Conservation (phyloP, 2,113 vertebrate genomes). For the Ifrita kowaldi region DNA sequence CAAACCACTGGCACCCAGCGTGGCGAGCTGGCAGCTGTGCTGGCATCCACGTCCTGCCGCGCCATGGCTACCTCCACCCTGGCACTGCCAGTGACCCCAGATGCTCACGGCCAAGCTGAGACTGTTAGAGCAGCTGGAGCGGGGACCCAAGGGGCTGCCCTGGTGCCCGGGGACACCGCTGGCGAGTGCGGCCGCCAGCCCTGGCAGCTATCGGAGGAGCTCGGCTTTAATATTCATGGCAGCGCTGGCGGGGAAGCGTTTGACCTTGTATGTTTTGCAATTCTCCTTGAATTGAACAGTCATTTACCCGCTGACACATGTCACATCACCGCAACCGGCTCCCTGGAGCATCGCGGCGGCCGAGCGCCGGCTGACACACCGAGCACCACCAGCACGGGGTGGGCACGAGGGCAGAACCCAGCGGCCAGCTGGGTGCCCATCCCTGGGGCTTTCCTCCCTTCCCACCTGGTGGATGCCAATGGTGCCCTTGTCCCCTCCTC, state of each 20-base stretch:
- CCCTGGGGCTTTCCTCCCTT: neutral
- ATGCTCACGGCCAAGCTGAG: rapidly evolving
- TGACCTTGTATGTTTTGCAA: conserved; percentile 71
- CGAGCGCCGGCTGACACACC: neutral
- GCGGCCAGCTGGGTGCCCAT: neutral
- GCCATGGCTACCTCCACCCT: neutral
- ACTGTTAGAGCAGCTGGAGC: neutral
- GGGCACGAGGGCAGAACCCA: rapidly evolving
- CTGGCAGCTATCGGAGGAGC: neutral
- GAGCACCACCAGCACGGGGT: neutral
- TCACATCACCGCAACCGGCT: conserved; percentile 46
- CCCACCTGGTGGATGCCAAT: rapidly evolving
- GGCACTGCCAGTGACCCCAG: neutral
- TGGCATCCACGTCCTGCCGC: rapidly evolving
- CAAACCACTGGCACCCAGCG: rapidly evolving
- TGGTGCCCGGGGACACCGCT: rapidly evolving
- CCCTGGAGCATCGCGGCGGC: conserved; percentile 31
- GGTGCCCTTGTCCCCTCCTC: neutral
- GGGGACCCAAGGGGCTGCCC: neutral
- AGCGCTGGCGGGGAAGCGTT: conserved; percentile 38
- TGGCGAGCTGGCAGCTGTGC: rapidly evolving
- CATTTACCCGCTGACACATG: conserved; percentile 68
- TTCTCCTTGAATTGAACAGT: conserved; percentile 72
- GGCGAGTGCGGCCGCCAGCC: neutral
- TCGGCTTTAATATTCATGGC: conserved; percentile 67